These are phyloP conservation scores for Ploceus nigricollis DNA, from an alignment of 2,113 vertebrate genomes.

Conservation along the genomic window DNA sequence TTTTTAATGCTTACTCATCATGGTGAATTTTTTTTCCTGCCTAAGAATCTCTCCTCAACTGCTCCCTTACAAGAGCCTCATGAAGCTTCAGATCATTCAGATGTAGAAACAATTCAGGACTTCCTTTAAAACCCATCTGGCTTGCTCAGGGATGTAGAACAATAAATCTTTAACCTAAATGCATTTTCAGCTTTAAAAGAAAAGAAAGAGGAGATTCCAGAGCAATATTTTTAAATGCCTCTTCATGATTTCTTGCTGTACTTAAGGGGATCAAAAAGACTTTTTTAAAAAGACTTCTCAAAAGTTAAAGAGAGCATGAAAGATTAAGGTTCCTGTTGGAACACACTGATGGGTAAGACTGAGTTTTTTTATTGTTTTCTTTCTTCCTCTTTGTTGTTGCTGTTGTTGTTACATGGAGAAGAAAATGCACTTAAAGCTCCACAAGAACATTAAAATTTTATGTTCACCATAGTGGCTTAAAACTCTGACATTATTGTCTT, in stretches of 20 bases:
- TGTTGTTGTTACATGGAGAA: not conserved
- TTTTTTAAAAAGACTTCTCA: not conserved
- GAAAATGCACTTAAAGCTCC: constrained; percentile 34
- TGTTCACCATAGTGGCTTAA: not conserved
- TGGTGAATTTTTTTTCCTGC: not conserved
- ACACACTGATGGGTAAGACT: not conserved
- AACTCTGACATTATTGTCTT: not conserved
- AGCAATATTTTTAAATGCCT: not conserved
- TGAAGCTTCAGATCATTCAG: not conserved
- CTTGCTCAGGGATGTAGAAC: not conserved
- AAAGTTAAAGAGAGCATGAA: not conserved
- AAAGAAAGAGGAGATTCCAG: not conserved
- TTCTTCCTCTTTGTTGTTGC: not conserved
- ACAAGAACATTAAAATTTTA: constrained; percentile 47
- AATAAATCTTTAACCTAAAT: not conserved
- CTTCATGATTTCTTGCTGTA: not conserved
- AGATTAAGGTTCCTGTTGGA: not conserved
- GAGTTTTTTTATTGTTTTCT: not conserved
- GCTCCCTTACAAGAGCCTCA: not conserved
- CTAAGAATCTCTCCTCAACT: not conserved
- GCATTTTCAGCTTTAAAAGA: not conserved
- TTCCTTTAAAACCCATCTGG: not conserved
- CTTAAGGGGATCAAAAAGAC: not conserved
- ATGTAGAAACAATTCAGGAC: not conserved
- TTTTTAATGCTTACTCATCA: not conserved